Conservation (phyloP, 2,888 invertebrate species). For the Aporophyla lueneburgensis region DNA sequence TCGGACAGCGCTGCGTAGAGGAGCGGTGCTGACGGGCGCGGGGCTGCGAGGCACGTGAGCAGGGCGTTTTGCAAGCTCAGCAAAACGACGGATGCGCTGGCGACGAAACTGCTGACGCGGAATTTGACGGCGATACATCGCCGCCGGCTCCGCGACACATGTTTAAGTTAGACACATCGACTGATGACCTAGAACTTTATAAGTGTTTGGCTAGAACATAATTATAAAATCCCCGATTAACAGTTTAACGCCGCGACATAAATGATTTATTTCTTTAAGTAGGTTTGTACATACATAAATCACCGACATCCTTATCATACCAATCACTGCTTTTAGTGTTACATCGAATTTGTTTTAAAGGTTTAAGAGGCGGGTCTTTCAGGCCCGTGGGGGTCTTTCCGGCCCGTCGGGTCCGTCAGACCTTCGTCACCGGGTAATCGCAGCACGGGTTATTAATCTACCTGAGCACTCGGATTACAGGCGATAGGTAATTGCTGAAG, state of each 20-base stretch:
- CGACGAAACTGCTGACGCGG: no score
- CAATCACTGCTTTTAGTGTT: conserved; percentile 57
- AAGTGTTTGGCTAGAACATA: neutral
- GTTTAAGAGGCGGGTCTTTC: conserved; percentile 52
- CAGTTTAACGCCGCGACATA: conserved; percentile 5
- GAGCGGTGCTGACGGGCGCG: no score
- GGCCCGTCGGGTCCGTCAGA: conserved; percentile 62
- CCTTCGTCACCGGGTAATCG: conserved; percentile 72
- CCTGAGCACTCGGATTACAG: conserved; percentile 67
- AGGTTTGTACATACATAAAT: conserved; percentile 9
- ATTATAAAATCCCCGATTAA: conserved; percentile 10
- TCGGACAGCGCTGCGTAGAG: no score
- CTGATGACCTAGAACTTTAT: no score
- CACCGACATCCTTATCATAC: conserved; percentile 26
- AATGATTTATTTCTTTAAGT: no score
- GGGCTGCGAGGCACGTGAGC: no score
- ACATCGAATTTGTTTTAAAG: conserved; percentile 67
- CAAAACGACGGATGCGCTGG: no score
- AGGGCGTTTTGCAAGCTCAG: no score
- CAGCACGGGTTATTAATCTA: conserved; percentile 68
- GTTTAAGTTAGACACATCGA: no score
- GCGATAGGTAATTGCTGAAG: conserved; percentile 65
- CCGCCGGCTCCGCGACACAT: no score
- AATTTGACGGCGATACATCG: no score
- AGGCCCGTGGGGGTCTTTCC: conserved; percentile 47